Conservation (phyloP, 2,113 vertebrate genomes). For the Bujurquina vittata region DNA sequence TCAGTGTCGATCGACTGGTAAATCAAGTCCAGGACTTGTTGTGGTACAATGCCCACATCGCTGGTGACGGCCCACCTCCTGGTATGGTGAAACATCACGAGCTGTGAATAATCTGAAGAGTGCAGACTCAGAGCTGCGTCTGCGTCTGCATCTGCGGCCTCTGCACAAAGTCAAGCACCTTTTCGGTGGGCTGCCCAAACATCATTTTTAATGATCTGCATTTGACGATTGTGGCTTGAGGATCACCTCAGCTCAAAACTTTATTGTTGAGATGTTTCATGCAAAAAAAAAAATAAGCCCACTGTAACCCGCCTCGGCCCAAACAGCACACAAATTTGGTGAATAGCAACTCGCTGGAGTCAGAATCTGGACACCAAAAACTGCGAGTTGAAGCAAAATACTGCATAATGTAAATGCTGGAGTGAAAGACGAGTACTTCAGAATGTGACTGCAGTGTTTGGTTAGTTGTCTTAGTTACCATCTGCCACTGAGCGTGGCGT, state of each 20-base stretch:
- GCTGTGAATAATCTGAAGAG: accelerated
- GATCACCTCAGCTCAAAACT: not conserved
- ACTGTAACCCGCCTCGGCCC: not conserved
- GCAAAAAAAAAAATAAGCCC: not conserved
- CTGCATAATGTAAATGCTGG: not conserved
- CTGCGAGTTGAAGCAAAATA: not conserved
- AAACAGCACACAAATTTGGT: not conserved
- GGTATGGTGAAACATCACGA: not conserved
- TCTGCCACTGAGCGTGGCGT: not conserved
- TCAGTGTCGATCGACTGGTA: not conserved
- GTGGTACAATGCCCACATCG: not conserved
- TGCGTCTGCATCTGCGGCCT: no score
- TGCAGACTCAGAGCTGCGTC: not conserved
- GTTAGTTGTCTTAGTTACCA: not conserved
- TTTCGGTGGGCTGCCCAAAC: accelerated
- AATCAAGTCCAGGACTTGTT: no score
- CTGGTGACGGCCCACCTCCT: not conserved
- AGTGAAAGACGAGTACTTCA: not conserved
- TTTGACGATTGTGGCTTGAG: not conserved
- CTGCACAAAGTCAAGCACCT: no score
- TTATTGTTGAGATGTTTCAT: not conserved
- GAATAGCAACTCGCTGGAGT: not conserved
- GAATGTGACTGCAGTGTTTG: not conserved
- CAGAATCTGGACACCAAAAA: not conserved
- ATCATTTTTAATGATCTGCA: not conserved